phyloP scores from a whole-genome alignment of 2,113 vertebrate species.

The Turdus rufiventris region DNA sequence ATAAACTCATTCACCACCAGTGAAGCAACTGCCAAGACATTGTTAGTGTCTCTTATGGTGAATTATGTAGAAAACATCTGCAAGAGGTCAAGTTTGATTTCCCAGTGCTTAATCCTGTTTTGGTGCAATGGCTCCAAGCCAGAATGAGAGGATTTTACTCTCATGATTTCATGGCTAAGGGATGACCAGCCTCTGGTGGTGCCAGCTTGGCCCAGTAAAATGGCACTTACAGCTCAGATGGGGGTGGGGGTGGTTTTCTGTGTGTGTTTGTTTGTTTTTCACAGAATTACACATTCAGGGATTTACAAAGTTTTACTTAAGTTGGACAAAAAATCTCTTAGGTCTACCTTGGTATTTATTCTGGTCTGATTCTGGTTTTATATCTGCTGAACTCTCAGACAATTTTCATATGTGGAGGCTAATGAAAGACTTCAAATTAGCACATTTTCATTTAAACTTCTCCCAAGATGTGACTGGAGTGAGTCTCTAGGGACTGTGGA shows the following conservation, averaged over 20 bases:
- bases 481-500: not conserved
- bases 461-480: not conserved
- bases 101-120: not conserved
- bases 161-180: not conserved
- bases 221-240: not conserved
- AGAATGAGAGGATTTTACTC: not conserved
- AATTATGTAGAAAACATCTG: constrained; percentile 20
- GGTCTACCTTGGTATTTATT: not conserved
- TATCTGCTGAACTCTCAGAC: not conserved
- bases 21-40: constrained; percentile 3
- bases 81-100: not conserved
- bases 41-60: constrained; percentile 8
- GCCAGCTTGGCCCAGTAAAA: not conserved
- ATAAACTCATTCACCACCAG: not conserved
- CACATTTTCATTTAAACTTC: not conserved
- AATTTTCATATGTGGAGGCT: not conserved
- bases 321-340: not conserved
- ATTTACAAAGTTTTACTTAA: not conserved
- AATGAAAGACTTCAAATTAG: not conserved
- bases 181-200: not conserved
- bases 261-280: not conserved
- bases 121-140: not conserved
- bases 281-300: not conserved
- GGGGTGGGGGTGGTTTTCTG: too few species aligned
- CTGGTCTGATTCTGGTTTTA: not conserved